Evolutionary conservation across 2,888 invertebrate genomes (phyloP), one percentile per base, ranked within the genome.

Genomic region (Diogma glabrata): DNA sequence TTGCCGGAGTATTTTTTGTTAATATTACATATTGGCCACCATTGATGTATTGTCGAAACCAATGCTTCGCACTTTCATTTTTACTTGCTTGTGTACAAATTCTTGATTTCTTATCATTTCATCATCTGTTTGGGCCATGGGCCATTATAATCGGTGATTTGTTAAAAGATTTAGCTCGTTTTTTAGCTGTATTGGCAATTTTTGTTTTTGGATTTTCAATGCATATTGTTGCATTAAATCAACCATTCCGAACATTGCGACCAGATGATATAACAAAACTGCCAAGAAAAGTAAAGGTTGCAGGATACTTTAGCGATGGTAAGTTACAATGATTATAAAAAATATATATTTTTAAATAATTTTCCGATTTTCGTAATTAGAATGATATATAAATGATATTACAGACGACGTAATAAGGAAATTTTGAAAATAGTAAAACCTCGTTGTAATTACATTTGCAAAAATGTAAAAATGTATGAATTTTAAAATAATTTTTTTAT

Each of bases 61-160:
- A 99, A 70, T 81, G 97, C 64, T 92, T 99, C 64, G 97, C 96
- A 0, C 75, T 96, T 64, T 90, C 94, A 52, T 87, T 99, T 67
- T 77, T 99, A 54, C 75, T 96, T 61, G 94, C 95, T 51, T 99
- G 97, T 72, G 94, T 99, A 47, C 95, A 97, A 73, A 91, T 97
- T 63, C 75, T 97, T 64, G 93, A 94, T 74, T 99, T 99, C 69
- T 75, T 99, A 47, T 96, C 96, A 20, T 99, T 99, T 68, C 99
- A 99, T 71, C 94, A 99, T 72, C 77, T 99, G 17, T 99, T 99
- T 67, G 99, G 99, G 46, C 99, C 99, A 0, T 99, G 99, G 99
- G 97, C 97, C 26, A 99, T 99, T 65, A 99, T 99, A 67, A 99
- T 99, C 63, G 90, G 96, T 19, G 89, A 91, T 69, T 75, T 91